Evolutionary conservation across 2,888 invertebrate species (phyloP).

Genomic region (Rotaria macrura): DNA sequence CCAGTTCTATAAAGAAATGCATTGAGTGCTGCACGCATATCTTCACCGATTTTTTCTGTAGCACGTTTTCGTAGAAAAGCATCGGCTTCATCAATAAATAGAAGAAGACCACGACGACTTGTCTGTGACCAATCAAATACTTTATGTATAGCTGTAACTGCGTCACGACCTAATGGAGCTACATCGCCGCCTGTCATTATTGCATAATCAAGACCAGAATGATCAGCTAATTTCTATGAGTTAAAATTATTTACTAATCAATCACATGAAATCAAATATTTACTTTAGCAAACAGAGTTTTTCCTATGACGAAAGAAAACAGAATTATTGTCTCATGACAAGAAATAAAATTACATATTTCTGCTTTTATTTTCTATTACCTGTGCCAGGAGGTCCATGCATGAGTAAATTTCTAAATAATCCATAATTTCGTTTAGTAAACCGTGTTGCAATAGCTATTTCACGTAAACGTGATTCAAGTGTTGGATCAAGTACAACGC

Average conservation of each 20-base stretch:
- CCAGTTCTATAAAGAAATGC: conserved; percentile 96
- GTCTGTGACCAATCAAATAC: conserved; percentile 60
- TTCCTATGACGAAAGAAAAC: conserved; percentile 43
- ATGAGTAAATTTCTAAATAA: conserved; percentile 90
- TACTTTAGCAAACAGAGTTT: conserved; percentile 79
- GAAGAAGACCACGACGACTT: conserved; percentile 51
- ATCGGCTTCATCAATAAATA: conserved; percentile 98
- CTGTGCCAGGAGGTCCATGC: conserved; percentile 54
- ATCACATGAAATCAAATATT: neutral
- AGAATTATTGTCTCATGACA: neutral
- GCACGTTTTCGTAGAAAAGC: conserved; percentile 67
- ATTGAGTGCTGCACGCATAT: conserved; percentile 84
- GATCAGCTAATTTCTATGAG: conserved; percentile 72
- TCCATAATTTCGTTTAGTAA: conserved; percentile 81
- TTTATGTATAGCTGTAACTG: conserved; percentile 94
- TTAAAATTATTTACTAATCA: neutral
- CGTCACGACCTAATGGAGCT: conserved; percentile 90
- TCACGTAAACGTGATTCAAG: conserved; percentile 83
- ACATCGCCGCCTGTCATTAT: conserved; percentile 97
- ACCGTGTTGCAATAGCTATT: conserved; percentile 92
- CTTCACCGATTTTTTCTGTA: conserved; percentile 78
- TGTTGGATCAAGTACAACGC: conserved; percentile 80
- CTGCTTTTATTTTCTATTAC: neutral
- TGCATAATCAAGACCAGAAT: conserved; percentile 97
- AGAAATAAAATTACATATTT: neutral